Base-by-base conservation (phyloP, 2,888 invertebrate genomes). In the Protula sp. region DNA sequence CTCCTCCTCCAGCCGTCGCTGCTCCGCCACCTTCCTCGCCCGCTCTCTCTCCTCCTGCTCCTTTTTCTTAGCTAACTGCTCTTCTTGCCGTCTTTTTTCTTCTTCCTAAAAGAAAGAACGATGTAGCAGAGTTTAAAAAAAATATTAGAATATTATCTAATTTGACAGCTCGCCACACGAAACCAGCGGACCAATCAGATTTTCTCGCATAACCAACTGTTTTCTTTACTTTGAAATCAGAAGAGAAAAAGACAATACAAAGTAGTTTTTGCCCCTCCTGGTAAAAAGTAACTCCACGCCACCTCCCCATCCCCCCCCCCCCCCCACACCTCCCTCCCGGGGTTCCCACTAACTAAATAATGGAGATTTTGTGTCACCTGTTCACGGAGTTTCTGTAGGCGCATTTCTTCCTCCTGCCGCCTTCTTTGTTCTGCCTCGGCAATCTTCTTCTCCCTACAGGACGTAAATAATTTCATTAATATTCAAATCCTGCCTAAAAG, bases 1-100 rank as follows among this genome's bases (percentile, higher is more conserved):
- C 55, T 56, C 55, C 47, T 56, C 58, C 30, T 59, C 55, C 47
- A 27, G 45, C 1, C 38, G 38, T 19, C 48, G 19, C 53, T 58
- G 58, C 1, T 62, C 62, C 1, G 58, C 58, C 0, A 59, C n/a
- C 22, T 47, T 14, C 19, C 48, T 26, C 29, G 52, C 58, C 24
- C 62, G 51, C 47, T 62, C 62, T 14, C 27, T n/a, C 47, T 62
- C 62, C 48, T 62, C 62, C 24, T 26, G 47, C 56, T 62, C 59
- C 9, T 47, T 9, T 19, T 38, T 38, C 38, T 19, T 38, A 9
- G n/a, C n/a, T n/a, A 14, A 19, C 38, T 38, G 38, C 38, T 14
- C 19, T 19, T 38, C 38, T 19, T 38, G 9, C 38, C 9, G 19
- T 38, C 38, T 38, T 19, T 38, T 38, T 38, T n/a, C n/a, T n/a